Base-by-base conservation (phyloP, 2,113 vertebrate species). In the Elaphurus davidianus region DNA sequence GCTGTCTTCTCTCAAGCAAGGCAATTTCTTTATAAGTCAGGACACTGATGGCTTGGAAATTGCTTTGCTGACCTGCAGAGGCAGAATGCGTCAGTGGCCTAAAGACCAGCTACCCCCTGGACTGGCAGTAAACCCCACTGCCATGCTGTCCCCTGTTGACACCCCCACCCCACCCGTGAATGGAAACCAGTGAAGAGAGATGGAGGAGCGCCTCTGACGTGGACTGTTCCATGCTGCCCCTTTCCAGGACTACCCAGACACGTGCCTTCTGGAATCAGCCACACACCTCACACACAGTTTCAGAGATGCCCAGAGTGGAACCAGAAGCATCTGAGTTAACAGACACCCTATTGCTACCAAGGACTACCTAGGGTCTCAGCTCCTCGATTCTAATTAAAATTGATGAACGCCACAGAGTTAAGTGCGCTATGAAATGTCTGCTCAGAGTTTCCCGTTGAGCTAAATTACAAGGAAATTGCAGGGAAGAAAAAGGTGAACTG, bases 301-400 rank as follows among this genome's bases (percentile, higher is more conserved):
- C 28, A 15, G 43, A 86, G 87, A 78, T 74, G 84, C 87, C 92
- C 33, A 23, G 89, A 76, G 85, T 7, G 0, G 59, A 94, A 36
- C n/a, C 91, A 59, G 86, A 81, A 43, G 87, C 36, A 87, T 86
- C 91, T 71, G 92, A 40, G 86, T 95, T 93, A 91, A 91, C 94
- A 97, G 94, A 87, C 28, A 83, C 62, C 95, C 55, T 83, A 30
- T 50, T 1, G 4, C 67, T 94, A 90, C 67, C 84, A 97, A 97
- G 95, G 25, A 45, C 92, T 92, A 94, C 96, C 97, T 52, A 57
- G 97, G 86, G 92, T 83, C 97, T 97, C 90, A 97, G 91, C 93
- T 74, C 95, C 74, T 96, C 7, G 91, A 94, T 96, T 95, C 97
- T 98, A 97, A 90, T 54, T 98, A 97, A 98, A 88, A 94, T 27